These are phyloP conservation scores for Tylochromis polylepis DNA, from an alignment of 2,113 vertebrate species.

Conservation along the genomic window DNA sequence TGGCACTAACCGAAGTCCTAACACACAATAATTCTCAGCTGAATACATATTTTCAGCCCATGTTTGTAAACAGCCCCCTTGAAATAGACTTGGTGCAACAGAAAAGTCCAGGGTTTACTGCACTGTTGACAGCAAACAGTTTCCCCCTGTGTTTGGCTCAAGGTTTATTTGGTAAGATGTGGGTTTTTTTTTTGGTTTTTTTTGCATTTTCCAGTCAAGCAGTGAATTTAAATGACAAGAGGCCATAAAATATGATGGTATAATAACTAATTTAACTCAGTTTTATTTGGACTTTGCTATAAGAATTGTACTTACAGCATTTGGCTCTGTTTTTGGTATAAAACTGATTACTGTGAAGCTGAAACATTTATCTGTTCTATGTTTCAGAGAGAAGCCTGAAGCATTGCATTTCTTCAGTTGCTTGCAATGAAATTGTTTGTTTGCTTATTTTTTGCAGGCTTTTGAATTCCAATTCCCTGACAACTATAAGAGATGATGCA, in stretches of 20 bases:
- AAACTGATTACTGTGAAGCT: not conserved
- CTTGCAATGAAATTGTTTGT: not conserved
- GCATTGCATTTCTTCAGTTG: not conserved
- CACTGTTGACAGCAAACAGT: not conserved
- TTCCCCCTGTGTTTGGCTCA: not conserved
- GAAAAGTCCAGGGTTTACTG: not conserved
- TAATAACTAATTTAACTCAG: not conserved
- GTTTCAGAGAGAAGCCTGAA: not conserved
- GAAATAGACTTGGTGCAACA: not conserved
- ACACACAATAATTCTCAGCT: not conserved
- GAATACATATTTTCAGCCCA: not conserved
- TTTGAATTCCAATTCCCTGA: constrained; percentile 95
- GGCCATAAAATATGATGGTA: not conserved
- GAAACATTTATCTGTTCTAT: not conserved
- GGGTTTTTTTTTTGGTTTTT: not conserved
- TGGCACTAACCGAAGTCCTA: not conserved
- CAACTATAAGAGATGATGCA: constrained; percentile 90
- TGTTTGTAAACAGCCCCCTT: not conserved
- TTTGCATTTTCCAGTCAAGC: not conserved
- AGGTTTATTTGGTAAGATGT: not conserved
- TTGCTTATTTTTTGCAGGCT: constrained; percentile 73
- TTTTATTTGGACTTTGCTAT: not conserved
- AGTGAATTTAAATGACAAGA: not conserved
- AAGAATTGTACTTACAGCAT: not conserved
- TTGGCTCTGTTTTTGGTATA: not conserved